Conservation (phyloP, 2,888 invertebrate genomes). For the Zygothrica quintamaculata region DNA sequence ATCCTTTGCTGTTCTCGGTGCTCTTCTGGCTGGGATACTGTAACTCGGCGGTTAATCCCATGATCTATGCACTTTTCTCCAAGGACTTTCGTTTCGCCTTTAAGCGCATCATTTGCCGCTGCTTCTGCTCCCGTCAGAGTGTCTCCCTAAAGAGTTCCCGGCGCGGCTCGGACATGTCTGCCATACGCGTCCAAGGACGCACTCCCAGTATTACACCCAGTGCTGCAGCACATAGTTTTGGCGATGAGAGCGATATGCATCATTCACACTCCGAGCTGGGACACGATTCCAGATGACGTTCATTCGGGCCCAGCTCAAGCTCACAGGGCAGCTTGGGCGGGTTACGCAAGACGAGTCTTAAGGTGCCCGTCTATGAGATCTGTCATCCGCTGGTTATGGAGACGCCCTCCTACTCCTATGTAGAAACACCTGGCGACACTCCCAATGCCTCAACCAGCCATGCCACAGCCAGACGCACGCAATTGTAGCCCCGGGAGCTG, state of each 20-base stretch:
- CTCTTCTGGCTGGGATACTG: constrained; percentile 99
- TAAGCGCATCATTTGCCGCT: constrained; percentile 95
- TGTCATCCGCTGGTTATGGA: constrained; percentile 85
- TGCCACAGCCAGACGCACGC: constrained; percentile 63
- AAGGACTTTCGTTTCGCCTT: constrained; percentile 98
- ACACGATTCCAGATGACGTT: constrained; percentile 87
- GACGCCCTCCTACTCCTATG: constrained; percentile 82
- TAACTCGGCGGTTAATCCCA: constrained; percentile 97
- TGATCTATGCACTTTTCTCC: constrained; percentile 97
- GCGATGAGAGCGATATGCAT: constrained; percentile 86
- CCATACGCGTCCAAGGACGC: constrained; percentile 85
- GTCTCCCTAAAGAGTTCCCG: constrained; percentile 84
- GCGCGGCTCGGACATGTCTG: constrained; percentile 87
- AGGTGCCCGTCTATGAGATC: constrained; percentile 84
- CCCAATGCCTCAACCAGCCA: constrained; percentile 19
- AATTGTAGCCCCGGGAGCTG: constrained; percentile 76
- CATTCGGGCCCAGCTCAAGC: constrained; percentile 83
- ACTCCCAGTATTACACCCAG: constrained; percentile 86
- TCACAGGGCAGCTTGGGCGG: constrained; percentile 83
- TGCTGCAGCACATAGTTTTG: constrained; percentile 85
- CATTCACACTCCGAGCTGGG: constrained; percentile 80
- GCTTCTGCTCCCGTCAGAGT: constrained; percentile 88
- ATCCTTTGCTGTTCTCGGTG: constrained; percentile 93
- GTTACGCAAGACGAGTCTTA: constrained; percentile 82
- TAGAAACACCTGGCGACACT: constrained; percentile 49